Evolutionary conservation across 1,140 invertebrate genomes (phyloP).

Genomic region (Zaprionus ornatus): DNA sequence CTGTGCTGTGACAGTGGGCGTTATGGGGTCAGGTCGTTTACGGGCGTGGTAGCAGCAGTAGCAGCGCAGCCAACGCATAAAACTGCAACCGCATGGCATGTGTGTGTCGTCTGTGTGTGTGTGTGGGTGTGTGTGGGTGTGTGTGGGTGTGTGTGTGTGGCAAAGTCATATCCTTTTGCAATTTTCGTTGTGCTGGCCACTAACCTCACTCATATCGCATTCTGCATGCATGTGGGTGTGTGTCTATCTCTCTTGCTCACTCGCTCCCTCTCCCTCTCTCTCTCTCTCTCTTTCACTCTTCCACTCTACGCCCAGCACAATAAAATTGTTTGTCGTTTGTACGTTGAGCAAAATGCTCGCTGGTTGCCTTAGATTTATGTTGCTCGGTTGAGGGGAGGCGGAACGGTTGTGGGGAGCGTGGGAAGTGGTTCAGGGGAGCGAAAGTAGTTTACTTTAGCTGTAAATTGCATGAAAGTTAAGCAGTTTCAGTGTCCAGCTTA

Average conservation of each 20-base stretch:
- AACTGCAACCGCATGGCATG: conserved; percentile 70
- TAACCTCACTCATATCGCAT: conserved; percentile 75
- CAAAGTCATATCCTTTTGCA: conserved; percentile 78
- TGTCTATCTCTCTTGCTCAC: conserved; percentile 27
- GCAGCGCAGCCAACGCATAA: conserved; percentile 66
- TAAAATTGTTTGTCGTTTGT: conserved; percentile 80
- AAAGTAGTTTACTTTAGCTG: conserved; percentile 75
- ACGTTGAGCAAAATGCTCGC: conserved; percentile 49
- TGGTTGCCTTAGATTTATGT: conserved; percentile 68
- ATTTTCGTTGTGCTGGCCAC: conserved; percentile 73
- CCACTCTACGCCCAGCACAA: conserved; percentile 50
- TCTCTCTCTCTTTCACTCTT: conserved; percentile 5
- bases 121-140: conserved; percentile 11
- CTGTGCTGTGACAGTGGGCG: conserved; percentile 66
- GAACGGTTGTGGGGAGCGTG: not conserved
- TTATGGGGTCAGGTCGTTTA: conserved; percentile 19
- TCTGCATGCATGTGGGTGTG: conserved; percentile 43
- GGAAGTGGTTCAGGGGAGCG: not conserved
- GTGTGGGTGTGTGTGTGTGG: conserved; percentile 34
- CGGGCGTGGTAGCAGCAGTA: conserved; percentile 32
- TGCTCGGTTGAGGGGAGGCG: not conserved
- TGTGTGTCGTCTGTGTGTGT: conserved; percentile 4
- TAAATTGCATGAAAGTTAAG: conserved; percentile 80
- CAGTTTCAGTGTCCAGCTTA: conserved; percentile 70
- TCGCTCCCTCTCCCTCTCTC: conserved; percentile 15